phyloP scores from a whole-genome alignment of 2,888 invertebrate genomes.

The Nowickia ferox region DNA sequence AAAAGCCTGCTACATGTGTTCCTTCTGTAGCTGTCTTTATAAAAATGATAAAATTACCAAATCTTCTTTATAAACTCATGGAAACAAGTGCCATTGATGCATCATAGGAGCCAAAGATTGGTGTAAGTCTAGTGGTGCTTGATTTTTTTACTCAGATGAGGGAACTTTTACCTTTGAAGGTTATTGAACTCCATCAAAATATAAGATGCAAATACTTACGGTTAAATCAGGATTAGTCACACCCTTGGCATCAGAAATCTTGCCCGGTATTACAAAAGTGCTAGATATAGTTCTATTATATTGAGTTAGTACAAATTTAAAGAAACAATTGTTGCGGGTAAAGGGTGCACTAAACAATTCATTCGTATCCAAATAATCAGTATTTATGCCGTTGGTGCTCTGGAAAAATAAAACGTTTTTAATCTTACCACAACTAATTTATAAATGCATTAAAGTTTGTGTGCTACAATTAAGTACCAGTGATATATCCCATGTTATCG shows the following conservation, averaged over 20 bases:
- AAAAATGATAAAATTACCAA: too few relatives aligned
- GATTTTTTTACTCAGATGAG: too few relatives aligned
- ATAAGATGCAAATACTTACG: conserved; percentile 80
- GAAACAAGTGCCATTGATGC: too few relatives aligned
- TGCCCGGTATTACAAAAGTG: conserved; percentile 87
- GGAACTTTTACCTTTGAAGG: too few relatives aligned
- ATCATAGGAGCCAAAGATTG: too few relatives aligned
- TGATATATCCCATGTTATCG: conserved; percentile 74
- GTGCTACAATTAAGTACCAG: conserved; percentile 74
- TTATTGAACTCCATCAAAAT: not conserved
- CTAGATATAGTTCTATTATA: conserved; percentile 84
- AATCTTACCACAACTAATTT: not conserved
- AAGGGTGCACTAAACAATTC: conserved; percentile 70
- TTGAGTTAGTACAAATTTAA: conserved; percentile 83
- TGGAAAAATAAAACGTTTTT: conserved; percentile 54
- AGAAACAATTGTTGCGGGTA: conserved; percentile 75
- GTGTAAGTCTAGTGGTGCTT: too few relatives aligned
- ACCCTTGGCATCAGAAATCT: conserved; percentile 85
- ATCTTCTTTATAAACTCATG: too few relatives aligned
- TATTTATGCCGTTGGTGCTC: conserved; percentile 77
- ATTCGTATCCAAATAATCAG: conserved; percentile 74
- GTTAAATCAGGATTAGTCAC: conserved; percentile 84
- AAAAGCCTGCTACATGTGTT: too few relatives aligned
- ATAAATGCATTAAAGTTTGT: not conserved
- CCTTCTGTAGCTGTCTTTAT: too few relatives aligned